These are phyloP conservation scores for Myotis findleyi DNA, from an alignment of 2,797 vertebrate genomes.

Conservation along the genomic window DNA sequence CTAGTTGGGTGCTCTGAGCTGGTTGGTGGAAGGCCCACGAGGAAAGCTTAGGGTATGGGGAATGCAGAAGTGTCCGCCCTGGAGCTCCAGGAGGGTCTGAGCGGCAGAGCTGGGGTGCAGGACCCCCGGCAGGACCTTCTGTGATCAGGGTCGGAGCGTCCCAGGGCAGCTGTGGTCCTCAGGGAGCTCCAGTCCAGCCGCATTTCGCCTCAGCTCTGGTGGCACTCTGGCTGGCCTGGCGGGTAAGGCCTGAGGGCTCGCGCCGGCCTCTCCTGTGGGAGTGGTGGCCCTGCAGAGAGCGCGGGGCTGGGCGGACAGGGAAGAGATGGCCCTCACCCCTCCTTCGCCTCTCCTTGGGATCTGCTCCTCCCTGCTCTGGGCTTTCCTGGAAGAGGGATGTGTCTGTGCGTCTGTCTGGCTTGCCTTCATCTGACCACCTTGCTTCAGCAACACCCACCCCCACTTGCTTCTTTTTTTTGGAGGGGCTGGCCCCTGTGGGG, in stretches of 20 bases:
- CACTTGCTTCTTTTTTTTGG: neutral
- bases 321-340: neutral
- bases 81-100: neutral
- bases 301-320: no score
- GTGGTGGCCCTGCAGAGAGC: neutral
- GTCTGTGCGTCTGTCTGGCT: slow-evolving; percentile 23
- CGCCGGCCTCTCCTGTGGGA: neutral
- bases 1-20: neutral
- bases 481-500: slow-evolving; percentile 3
- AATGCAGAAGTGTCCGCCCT: neutral
- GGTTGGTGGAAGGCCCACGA: neutral
- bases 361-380: neutral
- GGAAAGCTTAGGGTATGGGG: neutral
- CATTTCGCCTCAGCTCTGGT: neutral
- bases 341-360: neutral
- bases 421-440: slow-evolving; percentile 67
- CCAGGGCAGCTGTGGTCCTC: neutral
- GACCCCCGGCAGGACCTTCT: neutral
- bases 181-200: neutral
- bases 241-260: neutral
- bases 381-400: slow-evolving; percentile 40
- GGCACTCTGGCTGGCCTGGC: neutral
- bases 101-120: neutral
- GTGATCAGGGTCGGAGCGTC: neutral
- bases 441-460: slow-evolving; percentile 20